phyloP scores from a whole-genome alignment of 2,888 invertebrate genomes.

The Embidobia sp. region DNA sequence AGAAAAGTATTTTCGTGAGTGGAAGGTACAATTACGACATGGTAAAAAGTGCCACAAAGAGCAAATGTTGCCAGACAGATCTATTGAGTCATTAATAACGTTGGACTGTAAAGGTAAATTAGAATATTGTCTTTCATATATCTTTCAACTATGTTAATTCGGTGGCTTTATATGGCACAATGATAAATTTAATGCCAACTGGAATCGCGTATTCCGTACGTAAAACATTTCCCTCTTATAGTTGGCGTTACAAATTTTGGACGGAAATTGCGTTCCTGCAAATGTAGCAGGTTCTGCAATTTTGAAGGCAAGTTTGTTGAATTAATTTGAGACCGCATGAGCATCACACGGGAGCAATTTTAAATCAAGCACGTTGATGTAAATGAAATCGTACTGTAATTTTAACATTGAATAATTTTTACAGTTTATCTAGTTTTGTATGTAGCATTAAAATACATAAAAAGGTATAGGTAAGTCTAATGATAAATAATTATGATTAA shows the following conservation, averaged over 20 bases:
- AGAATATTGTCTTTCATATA: constrained; percentile 17
- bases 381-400: no score
- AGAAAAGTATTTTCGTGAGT: constrained; percentile 1
- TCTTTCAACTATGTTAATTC: constrained; percentile 34
- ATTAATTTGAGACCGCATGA: no score
- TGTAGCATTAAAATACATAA: no score
- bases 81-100: constrained; percentile 13
- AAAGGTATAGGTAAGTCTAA: no score
- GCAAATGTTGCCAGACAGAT: neutral
- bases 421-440: no score
- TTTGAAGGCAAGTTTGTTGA: no score
- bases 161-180: constrained; percentile 16
- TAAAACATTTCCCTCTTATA: constrained; percentile 24
- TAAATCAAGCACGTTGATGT: no score
- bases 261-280: no score
- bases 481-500: no score
- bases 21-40: neutral
- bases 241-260: neutral
- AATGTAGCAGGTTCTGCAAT: no score
- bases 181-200: constrained; percentile 22
- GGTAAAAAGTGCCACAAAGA: neutral
- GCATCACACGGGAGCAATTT: no score
- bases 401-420: no score
- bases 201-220: constrained; percentile 10
- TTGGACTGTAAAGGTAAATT: constrained; percentile 2